Conservation (phyloP, 2,888 invertebrate genomes). For the Thereva nobilitata region DNA sequence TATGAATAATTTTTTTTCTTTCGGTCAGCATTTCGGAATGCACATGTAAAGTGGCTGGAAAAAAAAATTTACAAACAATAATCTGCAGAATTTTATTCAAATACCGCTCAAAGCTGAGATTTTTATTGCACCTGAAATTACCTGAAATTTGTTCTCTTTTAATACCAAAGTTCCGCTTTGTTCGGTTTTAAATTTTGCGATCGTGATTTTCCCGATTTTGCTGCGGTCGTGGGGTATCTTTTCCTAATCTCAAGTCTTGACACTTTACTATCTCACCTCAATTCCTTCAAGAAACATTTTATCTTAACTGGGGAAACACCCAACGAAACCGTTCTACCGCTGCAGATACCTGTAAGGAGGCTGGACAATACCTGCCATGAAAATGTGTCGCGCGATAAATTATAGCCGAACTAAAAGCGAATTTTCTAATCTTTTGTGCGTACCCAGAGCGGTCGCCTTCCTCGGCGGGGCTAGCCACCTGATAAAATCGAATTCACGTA, state of each 20-base stretch:
- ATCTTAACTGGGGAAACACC: neutral
- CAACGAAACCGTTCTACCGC: slow-evolving; percentile 5
- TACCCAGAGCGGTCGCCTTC: neutral
- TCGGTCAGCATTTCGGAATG: no score
- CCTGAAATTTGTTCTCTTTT: neutral
- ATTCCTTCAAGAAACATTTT: neutral
- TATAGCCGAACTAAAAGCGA: neutral
- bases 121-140: neutral
- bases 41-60: no score
- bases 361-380: slow-evolving; percentile 21
- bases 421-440: slow-evolving; percentile 18
- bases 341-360: neutral
- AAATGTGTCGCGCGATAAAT: slow-evolving; percentile 25
- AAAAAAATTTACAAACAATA: no score
- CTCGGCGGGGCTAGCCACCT: slow-evolving; percentile 24
- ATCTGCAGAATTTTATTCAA: no score
- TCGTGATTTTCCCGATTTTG: neutral
- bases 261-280: no score
- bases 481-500: slow-evolving; percentile 39
- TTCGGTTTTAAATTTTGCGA: neutral
- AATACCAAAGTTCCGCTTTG: neutral
- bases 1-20: no score
- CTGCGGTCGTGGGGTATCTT: neutral
- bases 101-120: neutral
- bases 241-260: neutral